These are phyloP conservation scores for Sclerurus mexicanus DNA, from an alignment of 2,113 vertebrate species.

Conservation along the genomic window DNA sequence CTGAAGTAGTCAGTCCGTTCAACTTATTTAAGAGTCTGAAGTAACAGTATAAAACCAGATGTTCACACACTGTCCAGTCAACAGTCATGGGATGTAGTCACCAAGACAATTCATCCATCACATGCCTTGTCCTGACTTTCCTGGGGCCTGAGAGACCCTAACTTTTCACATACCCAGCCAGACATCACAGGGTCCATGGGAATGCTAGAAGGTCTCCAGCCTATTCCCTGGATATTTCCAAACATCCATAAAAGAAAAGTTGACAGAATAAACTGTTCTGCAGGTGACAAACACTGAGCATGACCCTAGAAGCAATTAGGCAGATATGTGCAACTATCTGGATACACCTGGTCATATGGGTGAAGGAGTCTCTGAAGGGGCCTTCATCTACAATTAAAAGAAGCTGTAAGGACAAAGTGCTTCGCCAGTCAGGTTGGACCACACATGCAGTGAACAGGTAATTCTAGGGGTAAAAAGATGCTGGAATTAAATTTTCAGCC, in stretches of 20 bases:
- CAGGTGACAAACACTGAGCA: neutral
- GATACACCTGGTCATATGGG: neutral
- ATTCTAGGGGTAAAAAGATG: neutral
- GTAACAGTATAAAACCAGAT: neutral
- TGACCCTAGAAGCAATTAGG: neutral
- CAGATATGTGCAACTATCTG: rapidly evolving
- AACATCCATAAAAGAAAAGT: neutral
- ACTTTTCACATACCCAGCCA: neutral
- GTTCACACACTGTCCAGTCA: neutral
- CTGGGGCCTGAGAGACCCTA: neutral
- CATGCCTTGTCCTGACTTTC: neutral
- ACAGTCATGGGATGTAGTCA: neutral
- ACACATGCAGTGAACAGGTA: neutral
- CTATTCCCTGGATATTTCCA: neutral
- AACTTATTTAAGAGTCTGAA: neutral
- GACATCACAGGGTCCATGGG: neutral
- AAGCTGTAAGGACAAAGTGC: neutral
- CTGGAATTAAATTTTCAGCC: neutral
- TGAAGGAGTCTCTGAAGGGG: neutral
- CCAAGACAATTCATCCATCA: neutral
- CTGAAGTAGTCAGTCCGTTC: neutral
- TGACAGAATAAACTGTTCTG: neutral
- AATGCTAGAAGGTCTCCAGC: neutral
- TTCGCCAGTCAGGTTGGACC: neutral
- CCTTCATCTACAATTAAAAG: neutral